Percentiles rank a stretch among this genome's conserved stretches.
phyloP scores from a whole-genome alignment of 2,888 invertebrate species.

The Machimus atricapillus region DNA sequence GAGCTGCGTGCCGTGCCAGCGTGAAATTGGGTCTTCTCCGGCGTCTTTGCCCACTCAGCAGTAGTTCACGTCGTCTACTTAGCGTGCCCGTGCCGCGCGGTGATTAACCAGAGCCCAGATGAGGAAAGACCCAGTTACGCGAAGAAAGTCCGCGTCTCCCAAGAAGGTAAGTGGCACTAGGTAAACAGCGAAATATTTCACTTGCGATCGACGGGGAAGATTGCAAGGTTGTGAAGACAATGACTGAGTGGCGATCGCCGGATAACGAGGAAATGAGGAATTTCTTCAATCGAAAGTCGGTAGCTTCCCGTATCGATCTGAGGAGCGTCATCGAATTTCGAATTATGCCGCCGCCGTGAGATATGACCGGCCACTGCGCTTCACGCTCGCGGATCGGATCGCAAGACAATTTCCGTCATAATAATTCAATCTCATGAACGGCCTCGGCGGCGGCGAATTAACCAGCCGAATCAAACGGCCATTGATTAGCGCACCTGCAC shows the following conservation, averaged over 20 bases:
- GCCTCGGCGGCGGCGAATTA: not conserved
- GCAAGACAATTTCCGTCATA: conserved; percentile 17
- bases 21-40: conserved; percentile 10
- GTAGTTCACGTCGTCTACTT: not conserved
- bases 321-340: not conserved
- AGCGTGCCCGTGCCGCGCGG: not conserved
- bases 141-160: conserved; percentile 33
- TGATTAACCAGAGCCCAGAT: conserved; percentile 12
- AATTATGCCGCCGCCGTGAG: not conserved
- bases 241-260: conserved; percentile 3
- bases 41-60: not conserved
- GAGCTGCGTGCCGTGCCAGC: conserved; percentile 26
- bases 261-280: conserved; percentile 19
- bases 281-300: not conserved
- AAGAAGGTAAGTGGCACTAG: conserved; percentile 28
- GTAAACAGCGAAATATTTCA: conserved; percentile 38
- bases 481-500: conserved; percentile 34
- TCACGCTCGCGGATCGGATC: not conserved
- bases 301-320: not conserved
- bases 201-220: conserved; percentile 21
- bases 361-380: conserved; percentile 14
- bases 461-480: not conserved
- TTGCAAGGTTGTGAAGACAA: conserved; percentile 23
- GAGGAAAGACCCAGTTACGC: conserved; percentile 28
- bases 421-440: conserved; percentile 1